Conservation (phyloP, 2,888 invertebrate species). For the Vanessa cardui region DNA sequence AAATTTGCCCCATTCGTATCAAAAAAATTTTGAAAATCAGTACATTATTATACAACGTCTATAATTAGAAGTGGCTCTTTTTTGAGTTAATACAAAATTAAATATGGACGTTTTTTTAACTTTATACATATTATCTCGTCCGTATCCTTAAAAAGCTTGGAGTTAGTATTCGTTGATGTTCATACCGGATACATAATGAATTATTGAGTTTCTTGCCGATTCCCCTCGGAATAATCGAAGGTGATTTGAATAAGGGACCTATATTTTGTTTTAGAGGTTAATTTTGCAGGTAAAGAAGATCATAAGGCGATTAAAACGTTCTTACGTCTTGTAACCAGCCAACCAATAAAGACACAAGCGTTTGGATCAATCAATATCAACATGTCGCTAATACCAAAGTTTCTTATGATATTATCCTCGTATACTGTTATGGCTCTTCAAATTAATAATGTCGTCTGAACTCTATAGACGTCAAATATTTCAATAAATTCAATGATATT, state of each 20-base stretch:
- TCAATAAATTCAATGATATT: too few relatives aligned
- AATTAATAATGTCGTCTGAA: not conserved
- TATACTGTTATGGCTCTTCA: conserved; percentile 1
- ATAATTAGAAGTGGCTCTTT: not conserved
- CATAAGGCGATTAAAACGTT: not conserved
- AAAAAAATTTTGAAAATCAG: too few relatives aligned
- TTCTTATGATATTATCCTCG: not conserved
- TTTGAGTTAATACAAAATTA: too few relatives aligned
- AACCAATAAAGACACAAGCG: not conserved
- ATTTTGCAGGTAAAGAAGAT: not conserved
- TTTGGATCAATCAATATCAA: not conserved
- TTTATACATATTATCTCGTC: not conserved
- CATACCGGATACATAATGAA: too few relatives aligned
- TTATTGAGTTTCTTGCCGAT: too few relatives aligned
- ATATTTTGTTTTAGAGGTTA: too few relatives aligned
- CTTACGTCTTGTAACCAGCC: not conserved
- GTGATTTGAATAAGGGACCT: too few relatives aligned
- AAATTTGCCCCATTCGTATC: too few relatives aligned
- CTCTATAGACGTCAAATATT: too few relatives aligned
- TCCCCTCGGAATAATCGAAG: not conserved
- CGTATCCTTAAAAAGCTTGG: too few relatives aligned
- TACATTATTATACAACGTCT: too few relatives aligned
- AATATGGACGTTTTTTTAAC: not conserved
- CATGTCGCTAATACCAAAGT: conserved; percentile 3
- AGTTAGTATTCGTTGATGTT: too few relatives aligned